Percentiles rank a stretch among this genome's conserved stretches.
phyloP scores from a whole-genome alignment of 2,113 vertebrate genomes.

The Origma solitaria region DNA sequence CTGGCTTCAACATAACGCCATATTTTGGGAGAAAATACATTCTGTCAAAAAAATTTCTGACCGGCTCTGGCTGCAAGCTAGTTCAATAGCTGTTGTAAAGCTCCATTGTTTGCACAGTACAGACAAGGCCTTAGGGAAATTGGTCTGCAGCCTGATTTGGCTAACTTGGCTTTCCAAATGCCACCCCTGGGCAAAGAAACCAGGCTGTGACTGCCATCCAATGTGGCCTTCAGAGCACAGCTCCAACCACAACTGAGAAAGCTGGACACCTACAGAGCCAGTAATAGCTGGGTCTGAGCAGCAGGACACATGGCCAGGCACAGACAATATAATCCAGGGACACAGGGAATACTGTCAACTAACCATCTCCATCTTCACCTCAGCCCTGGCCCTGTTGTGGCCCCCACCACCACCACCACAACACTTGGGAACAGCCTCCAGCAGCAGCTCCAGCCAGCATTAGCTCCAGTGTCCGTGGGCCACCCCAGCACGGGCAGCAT shows the following conservation, averaged over 20 bases:
- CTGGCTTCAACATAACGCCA: neutral
- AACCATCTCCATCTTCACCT: neutral
- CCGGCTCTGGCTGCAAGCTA: conserved; percentile 18
- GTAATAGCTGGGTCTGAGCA: neutral
- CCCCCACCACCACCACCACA: neutral
- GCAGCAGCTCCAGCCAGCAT: neutral
- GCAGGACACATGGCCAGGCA: neutral
- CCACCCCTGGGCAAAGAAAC: conserved; percentile 43
- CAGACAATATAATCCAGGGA: neutral
- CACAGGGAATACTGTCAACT: neutral
- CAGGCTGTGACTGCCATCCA: conserved; percentile 7
- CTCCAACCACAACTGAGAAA: conserved; percentile 29
- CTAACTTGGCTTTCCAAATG: neutral
- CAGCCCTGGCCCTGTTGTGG: neutral
- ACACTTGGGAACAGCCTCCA: neutral
- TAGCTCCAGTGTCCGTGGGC: neutral
- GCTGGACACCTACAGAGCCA: neutral
- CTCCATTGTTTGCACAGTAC: conserved; percentile 50
- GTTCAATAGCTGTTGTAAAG: conserved; percentile 43
- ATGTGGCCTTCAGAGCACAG: neutral
- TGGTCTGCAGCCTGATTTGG: conserved; percentile 42
- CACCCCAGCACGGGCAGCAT: neutral
- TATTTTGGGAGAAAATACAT: conserved; percentile 17
- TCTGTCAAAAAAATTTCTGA: neutral
- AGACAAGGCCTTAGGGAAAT: conserved; percentile 30